Percentiles rank a stretch among this genome's conserved stretches.
phyloP scores from a whole-genome alignment of 1,140 invertebrate species.

The Neodiprion pinetum region DNA sequence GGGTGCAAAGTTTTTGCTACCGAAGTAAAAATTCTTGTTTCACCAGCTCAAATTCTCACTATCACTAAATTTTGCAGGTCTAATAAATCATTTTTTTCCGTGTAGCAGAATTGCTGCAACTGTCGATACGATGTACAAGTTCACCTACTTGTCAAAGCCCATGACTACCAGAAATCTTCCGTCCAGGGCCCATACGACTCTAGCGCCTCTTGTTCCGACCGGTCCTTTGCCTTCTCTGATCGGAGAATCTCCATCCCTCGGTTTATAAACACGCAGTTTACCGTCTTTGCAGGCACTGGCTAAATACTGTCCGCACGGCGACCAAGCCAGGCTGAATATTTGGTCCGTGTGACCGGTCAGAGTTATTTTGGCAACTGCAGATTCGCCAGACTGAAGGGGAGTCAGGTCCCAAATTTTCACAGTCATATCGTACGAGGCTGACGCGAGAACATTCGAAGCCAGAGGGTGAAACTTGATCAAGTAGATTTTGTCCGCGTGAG shows the following conservation, averaged over 20 bases:
- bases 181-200: constrained; percentile 87
- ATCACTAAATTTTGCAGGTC: constrained; percentile 2
- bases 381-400: constrained; percentile 54
- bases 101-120: no score
- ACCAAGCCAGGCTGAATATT: constrained; percentile 92
- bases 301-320: constrained; percentile 82
- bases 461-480: constrained; percentile 90
- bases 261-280: constrained; percentile 83
- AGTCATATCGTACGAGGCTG: constrained; percentile 88
- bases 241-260: constrained; percentile 71
- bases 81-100: constrained; percentile 10
- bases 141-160: constrained; percentile 86
- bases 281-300: constrained; percentile 91
- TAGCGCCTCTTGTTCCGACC: constrained; percentile 82
- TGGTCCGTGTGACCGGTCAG: constrained; percentile 79
- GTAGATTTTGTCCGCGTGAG: constrained; percentile 91
- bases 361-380: constrained; percentile 62
- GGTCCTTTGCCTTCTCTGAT: constrained; percentile 84
- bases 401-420: constrained; percentile 85
- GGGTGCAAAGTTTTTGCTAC: no score
- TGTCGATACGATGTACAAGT: background rate
- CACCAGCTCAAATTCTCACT: background rate
- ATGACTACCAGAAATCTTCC: constrained; percentile 85
- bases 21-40: background rate
- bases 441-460: constrained; percentile 83